These are phyloP conservation scores for Cygnus olor DNA, from an alignment of 2,797 vertebrate genomes.

Conservation along the genomic window DNA sequence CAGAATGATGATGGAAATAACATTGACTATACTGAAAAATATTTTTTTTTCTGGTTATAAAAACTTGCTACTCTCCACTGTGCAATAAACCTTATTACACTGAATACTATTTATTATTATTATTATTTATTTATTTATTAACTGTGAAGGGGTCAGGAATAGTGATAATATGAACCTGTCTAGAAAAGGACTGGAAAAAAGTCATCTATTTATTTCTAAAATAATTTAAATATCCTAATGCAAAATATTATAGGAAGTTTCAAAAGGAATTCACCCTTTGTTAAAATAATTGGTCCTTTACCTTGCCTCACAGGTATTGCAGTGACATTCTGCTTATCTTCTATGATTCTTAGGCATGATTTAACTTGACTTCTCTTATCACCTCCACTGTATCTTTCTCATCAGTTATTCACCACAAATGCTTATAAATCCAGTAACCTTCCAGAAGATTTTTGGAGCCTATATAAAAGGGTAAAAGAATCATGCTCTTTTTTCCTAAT, in stretches of 20 bases:
- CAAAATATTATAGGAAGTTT: background rate
- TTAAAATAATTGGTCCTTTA: background rate
- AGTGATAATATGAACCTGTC: background rate
- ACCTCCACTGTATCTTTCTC: background rate
- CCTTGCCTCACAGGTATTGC: background rate
- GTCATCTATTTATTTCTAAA: background rate
- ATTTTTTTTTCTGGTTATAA: constrained; percentile 40
- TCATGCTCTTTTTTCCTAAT: background rate
- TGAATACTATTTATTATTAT: background rate
- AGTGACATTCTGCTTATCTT: background rate
- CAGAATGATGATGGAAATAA: constrained; percentile 4
- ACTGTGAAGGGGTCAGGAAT: background rate
- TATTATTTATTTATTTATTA: background rate
- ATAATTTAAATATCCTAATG: background rate
- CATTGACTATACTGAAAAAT: constrained; percentile 28
- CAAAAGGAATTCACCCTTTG: background rate
- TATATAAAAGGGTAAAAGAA: background rate
- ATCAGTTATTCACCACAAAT: background rate
- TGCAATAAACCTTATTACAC: background rate
- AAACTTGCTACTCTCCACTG: background rate
- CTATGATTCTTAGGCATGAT: background rate
- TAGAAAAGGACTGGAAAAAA: background rate
- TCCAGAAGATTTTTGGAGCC: background rate
- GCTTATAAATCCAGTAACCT: background rate
- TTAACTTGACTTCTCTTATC: background rate